Conservation (phyloP, 1,140 invertebrate genomes). For the Magallana angulata region DNA sequence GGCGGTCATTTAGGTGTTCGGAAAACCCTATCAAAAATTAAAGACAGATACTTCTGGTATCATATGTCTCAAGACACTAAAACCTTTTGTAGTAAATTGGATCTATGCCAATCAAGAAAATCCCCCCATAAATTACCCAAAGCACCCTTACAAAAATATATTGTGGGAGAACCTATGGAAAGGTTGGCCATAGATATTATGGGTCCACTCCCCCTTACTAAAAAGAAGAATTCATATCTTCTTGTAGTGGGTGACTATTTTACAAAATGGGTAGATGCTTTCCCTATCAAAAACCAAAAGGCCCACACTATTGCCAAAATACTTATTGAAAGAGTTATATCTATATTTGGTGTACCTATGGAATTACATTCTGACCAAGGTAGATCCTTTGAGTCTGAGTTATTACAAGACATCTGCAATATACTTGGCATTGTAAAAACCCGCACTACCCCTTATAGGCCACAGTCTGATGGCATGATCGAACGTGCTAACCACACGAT, state of each 20-base stretch:
- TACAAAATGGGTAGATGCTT: constrained; percentile 65
- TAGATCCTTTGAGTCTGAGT: constrained; percentile 46
- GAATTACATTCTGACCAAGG: constrained; percentile 76
- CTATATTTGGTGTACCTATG: constrained; percentile 74
- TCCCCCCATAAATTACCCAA: not conserved
- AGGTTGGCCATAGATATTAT: constrained; percentile 43
- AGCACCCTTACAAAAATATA: constrained; percentile 42
- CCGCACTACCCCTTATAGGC: constrained; percentile 51
- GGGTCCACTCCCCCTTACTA: not conserved
- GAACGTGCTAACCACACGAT: constrained; percentile 53
- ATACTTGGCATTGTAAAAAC: no score
- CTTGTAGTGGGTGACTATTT: constrained; percentile 69
- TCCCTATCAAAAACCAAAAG: constrained; percentile 61
- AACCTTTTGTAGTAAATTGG: constrained; percentile 43
- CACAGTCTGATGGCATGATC: constrained; percentile 56
- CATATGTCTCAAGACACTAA: constrained; percentile 32
- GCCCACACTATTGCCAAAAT: constrained; percentile 70
- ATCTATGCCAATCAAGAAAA: constrained; percentile 46
- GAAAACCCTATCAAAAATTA: constrained; percentile 44
- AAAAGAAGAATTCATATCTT: constrained; percentile 62
- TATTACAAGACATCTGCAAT: constrained; percentile 62
- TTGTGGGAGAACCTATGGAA: constrained; percentile 53
- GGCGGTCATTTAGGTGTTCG: constrained; percentile 47
- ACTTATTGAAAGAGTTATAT: constrained; percentile 72
- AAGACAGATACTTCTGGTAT: constrained; percentile 53